Evolutionary conservation across 2,113 vertebrate genomes (phyloP), one percentile per base, ranked within the genome.

Genomic region (Scalopus aquaticus): DNA sequence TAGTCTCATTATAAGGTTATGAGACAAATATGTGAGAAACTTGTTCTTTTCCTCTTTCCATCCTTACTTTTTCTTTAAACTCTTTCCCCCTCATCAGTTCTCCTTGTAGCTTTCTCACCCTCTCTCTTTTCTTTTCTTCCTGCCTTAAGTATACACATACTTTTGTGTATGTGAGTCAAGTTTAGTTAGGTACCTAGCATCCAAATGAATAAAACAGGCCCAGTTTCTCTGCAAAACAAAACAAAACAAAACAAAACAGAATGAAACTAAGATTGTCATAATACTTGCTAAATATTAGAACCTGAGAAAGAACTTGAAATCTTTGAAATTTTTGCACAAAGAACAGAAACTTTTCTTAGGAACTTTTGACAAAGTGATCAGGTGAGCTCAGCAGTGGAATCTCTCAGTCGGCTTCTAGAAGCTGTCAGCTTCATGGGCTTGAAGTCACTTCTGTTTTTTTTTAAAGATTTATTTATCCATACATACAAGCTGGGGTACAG

Each of bases 341-440:
- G 82, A 93, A 39, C 49, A 88, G 67, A 64, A 94, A 96, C 49
- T 64, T 94, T 95, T 69, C 73, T 60, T 69, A 39, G 60, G 76
- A 26, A 17, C 30, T 49, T 64, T 73, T 95, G 95, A 74, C 76
- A 74, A 2, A 65, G 37, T 60, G 87, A 82, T 95, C 93, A 90
- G 74, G 89, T 96, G n/a, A 81, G 64, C 32, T 69, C 54, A 32
- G 89, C 74, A 35, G 39, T 35, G 4, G 28, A 54, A 49, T 69
- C 42, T 92, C 54, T 92, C 78, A 2, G 16, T 15, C 44, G 89
- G 80, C 72, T 95, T 64, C 62, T 9, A 54, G 46, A 39, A 90
- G 9, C 83, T 95, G 92, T 94, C 88, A 76, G 37, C 44, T 64
- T 88, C 17, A 39, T 70, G 87, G 60, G 22, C 35, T 24, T 37